A percentile compares a stretch with the other conserved stretches of the same genome.
phyloP scores from a whole-genome alignment of 2,113 vertebrate species.

The Sterrhoptilus dennistouni region DNA sequence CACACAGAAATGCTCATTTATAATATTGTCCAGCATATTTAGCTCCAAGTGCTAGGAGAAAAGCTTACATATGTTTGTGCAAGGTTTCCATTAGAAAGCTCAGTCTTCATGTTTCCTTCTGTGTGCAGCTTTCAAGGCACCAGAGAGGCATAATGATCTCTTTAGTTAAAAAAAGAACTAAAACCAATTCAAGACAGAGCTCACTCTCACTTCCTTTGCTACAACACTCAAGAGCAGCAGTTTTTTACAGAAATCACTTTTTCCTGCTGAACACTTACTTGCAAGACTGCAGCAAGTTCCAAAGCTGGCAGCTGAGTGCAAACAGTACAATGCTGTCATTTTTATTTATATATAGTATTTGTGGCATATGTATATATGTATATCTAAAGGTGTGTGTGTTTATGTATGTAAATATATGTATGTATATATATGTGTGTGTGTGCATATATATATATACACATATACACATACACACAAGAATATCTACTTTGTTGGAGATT shows the following conservation, averaged over 20 bases:
- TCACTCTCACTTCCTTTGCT: not conserved
- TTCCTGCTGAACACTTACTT: not conserved
- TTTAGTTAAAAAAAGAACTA: not conserved
- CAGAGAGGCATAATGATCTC: not conserved
- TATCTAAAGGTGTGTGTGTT: fast-evolving
- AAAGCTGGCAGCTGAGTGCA: not conserved
- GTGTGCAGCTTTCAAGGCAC: fast-evolving
- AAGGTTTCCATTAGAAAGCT: not conserved
- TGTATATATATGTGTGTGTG: not conserved
- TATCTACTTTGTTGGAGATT: not conserved
- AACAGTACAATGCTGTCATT: not conserved
- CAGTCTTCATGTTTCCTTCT: not conserved
- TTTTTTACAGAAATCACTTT: not conserved
- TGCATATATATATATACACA: too few species aligned
- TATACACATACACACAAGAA: not conserved
- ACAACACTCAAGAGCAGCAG: not conserved
- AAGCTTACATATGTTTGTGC: not conserved
- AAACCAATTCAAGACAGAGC: not conserved
- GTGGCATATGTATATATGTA: too few species aligned
- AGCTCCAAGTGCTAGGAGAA: not conserved
- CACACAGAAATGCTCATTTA: not conserved
- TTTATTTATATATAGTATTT: not conserved
- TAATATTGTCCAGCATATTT: not conserved
- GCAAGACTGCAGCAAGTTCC: not conserved
- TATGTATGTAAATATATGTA: too few species aligned